Percentiles rank a stretch among this genome's conserved stretches.
These are phyloP conservation scores for Tachyglossus aculeatus DNA, from an alignment of 2,797 vertebrate genomes.

Conservation along the genomic window DNA sequence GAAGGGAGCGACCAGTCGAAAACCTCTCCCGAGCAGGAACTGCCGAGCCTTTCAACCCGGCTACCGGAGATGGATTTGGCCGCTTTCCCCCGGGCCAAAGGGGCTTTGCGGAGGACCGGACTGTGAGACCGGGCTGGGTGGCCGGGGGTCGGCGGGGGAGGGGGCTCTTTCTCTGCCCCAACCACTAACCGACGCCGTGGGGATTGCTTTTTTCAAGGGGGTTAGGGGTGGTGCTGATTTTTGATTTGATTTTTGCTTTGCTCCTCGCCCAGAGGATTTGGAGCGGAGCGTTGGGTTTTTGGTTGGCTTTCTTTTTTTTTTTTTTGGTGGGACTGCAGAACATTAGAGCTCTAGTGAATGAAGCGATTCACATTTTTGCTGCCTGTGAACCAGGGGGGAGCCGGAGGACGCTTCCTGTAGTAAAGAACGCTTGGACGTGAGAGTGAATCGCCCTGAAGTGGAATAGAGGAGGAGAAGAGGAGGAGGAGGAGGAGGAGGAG, in stretches of 20 bases:
- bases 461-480: conserved; percentile 52
- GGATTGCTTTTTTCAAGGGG: conserved; percentile 34
- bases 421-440: conserved; percentile 49
- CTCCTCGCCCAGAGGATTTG: conserved; percentile 59
- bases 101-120: conserved; percentile 60
- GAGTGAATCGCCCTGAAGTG: conserved; percentile 69
- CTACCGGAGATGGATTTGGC: conserved; percentile 69
- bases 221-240: too few species aligned
- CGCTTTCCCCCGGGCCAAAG: conserved; percentile 53
- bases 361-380: conserved; percentile 49
- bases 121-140: conserved; percentile 46
- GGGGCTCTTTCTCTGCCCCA: conserved; percentile 37
- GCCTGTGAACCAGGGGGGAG: conserved; percentile 44
- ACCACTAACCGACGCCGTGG: conserved; percentile 49
- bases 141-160: too few species aligned
- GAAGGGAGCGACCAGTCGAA: too few species aligned
- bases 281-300: conserved; percentile 63
- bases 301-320: too few species aligned
- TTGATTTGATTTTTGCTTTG: not conserved
- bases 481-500: conserved; percentile 43
- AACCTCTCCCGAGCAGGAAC: conserved; percentile 62
- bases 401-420: conserved; percentile 55
- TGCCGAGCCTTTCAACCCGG: conserved; percentile 60
- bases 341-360: conserved; percentile 64
- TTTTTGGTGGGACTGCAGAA: too few species aligned